Evolutionary conservation across 2,888 invertebrate species (phyloP).

Genomic region (Eristalinus aeneus): DNA sequence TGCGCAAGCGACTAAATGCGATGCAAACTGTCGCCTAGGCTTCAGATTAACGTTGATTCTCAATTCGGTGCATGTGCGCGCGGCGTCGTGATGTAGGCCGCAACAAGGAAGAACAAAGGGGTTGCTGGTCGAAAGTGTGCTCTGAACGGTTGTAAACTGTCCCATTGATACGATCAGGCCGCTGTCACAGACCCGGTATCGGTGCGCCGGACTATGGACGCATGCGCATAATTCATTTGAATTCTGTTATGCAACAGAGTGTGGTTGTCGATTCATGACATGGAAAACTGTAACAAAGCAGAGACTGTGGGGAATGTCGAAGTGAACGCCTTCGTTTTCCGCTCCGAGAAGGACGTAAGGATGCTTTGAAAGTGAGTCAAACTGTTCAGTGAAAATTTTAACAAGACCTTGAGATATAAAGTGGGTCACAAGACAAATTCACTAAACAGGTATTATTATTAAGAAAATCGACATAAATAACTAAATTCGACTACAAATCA

Average conservation of each 20-base stretch:
- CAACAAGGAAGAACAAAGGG: background rate
- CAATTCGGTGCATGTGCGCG: slow-evolving; percentile 35
- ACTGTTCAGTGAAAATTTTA: too few species aligned
- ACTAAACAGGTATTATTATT: slow-evolving; percentile 21
- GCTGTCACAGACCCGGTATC: slow-evolving; percentile 27
- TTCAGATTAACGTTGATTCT: slow-evolving; percentile 59
- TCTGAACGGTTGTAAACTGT: slow-evolving; percentile 58
- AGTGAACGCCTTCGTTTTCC: too few species aligned
- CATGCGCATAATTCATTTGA: slow-evolving; percentile 62
- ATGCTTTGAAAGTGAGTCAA: too few species aligned
- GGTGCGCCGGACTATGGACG: slow-evolving; percentile 1
- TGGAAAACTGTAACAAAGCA: background rate
- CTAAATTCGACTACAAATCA: slow-evolving; percentile 25
- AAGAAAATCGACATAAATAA: slow-evolving; percentile 57
- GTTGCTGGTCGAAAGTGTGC: slow-evolving; percentile 54
- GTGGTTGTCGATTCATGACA: background rate
- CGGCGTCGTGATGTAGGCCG: slow-evolving; percentile 27
- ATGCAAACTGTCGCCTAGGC: slow-evolving; percentile 29
- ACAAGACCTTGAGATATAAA: too few species aligned
- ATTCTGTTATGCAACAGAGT: slow-evolving; percentile 45
- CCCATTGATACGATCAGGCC: slow-evolving; percentile 62
- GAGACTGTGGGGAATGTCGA: background rate
- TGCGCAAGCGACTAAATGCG: slow-evolving; percentile 33
- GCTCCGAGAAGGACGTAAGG: too few species aligned
- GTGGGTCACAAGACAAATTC: background rate